Base-by-base conservation (phyloP, 2,888 invertebrate genomes). In the Globia sparganii region DNA sequence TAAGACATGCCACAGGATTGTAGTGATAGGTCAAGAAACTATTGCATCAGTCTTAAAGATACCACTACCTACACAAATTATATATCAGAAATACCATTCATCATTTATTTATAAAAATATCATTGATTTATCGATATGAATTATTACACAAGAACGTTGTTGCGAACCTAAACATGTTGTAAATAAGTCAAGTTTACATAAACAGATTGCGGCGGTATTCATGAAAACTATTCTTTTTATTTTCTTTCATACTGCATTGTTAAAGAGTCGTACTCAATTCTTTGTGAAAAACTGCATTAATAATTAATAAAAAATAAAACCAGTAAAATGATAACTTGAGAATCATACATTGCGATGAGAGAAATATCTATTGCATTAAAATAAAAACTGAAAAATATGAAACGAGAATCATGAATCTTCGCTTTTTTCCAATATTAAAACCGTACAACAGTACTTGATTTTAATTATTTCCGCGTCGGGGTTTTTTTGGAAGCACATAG, bases 401-500 rank as follows among this genome's bases (percentile, higher is more conserved):
- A 67, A 49, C 25, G 18, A 18, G 49, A 67, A 34, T 49, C 31
- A 56, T 21, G 46, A 58, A 58, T 72, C 28, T 25, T 9, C 69
- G 66, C 49, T 53, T 53, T 34, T 21, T 1, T 61, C 28, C n/a
- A 58, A 61, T 81, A 65, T 74, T 74, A 74, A 68, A 49, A 58
- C 62, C 43, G 21, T 65, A 25, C 64, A 72, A 53, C 72, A 75
- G 62, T 61, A 78, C 80, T 72, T 75, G 72, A 64, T 80, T 75
- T 68, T 61, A 75, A 77, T 81, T 81, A 77, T 78, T 78, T 46
- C n/a, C 67, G 31, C 62, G 71, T 56, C 62, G 58, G 64, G 1
- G n/a, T 75, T 80, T 34, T 75, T 72, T 70, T 71, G 43, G 66
- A 66, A 74, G 65, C 80, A 83, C 84, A 82, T 80, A 75, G 71